A percentile compares a stretch with the other conserved stretches of the same genome.
These are phyloP conservation scores for Epizoanthus scotinus DNA, from an alignment of 92 coral and sea anemone species.

Conservation along the genomic window DNA sequence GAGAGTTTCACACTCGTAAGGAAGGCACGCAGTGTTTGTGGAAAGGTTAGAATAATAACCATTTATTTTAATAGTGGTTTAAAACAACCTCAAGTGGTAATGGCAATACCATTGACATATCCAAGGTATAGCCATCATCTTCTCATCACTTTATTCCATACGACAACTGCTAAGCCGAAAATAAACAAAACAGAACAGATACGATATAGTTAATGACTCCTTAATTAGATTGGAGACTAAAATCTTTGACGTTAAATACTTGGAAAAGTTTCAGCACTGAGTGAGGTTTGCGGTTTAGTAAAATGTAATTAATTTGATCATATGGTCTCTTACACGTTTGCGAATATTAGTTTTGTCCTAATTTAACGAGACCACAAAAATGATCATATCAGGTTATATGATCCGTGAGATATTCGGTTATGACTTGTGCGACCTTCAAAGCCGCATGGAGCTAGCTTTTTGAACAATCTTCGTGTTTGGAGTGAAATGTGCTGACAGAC, in stretches of 20 bases:
- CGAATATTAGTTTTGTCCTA: conserved; percentile 11
- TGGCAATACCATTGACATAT: too few species aligned
- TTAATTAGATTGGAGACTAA: not conserved
- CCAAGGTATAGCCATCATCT: too few species aligned
- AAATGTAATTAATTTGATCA: conserved; percentile 22
- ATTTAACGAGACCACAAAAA: conserved; percentile 22
- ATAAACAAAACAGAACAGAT: not conserved
- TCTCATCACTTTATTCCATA: too few species aligned
- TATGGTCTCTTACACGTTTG: not conserved
- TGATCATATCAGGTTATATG: not conserved
- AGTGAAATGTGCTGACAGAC: not conserved
- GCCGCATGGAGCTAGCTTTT: not conserved
- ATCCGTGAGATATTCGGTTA: not conserved
- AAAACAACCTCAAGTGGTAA: too few species aligned
- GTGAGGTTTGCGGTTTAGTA: conserved; percentile 25
- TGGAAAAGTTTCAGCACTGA: not conserved
- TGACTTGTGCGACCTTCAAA: not conserved
- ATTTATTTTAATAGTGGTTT: too few species aligned
- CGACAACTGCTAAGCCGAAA: not conserved
- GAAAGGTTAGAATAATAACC: too few species aligned
- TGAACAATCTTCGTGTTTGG: not conserved
- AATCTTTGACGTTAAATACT: not conserved
- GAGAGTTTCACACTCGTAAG: too few species aligned
- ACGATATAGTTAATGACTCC: not conserved
- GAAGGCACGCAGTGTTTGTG: too few species aligned